A percentile compares a stretch with the other conserved stretches of the same genome.
Evolutionary conservation across 2,888 invertebrate genomes (phyloP).

Genomic region (Ophion costatus): DNA sequence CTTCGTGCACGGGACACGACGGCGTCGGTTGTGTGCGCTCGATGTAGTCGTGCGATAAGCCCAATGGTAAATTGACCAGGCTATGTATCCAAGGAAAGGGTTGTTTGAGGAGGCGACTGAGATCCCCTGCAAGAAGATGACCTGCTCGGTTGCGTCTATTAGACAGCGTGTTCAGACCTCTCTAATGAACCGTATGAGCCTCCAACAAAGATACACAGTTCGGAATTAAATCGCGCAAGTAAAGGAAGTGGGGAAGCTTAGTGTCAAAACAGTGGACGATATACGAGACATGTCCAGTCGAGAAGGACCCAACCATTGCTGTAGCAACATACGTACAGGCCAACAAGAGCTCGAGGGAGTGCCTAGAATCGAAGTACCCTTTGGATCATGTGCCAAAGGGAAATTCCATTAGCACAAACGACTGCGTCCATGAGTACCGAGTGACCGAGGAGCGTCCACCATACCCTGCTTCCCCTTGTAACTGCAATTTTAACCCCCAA

Average conservation of each 20-base stretch:
- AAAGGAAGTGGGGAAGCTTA: neutral
- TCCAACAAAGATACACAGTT: slow-evolving; percentile 28
- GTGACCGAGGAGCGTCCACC: slow-evolving; percentile 41
- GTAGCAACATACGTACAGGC: neutral
- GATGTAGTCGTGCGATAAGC: slow-evolving; percentile 56
- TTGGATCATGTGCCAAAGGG: slow-evolving; percentile 11
- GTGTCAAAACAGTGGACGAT: slow-evolving; percentile 13
- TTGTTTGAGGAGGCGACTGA: neutral
- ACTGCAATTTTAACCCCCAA: slow-evolving; percentile 45
- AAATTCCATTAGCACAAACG: slow-evolving; percentile 44
- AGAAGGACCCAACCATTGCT: neutral
- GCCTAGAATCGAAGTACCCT: neutral
- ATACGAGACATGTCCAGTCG: neutral
- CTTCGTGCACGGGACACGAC: neutral
- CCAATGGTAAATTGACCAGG: slow-evolving; percentile 54
- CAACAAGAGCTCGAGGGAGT: neutral
- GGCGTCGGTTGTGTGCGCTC: neutral
- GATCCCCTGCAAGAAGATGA: slow-evolving; percentile 49
- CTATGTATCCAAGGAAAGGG: neutral
- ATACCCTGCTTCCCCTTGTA: slow-evolving; percentile 33
- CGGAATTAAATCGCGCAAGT: slow-evolving; percentile 4
- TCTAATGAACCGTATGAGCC: slow-evolving; percentile 36
- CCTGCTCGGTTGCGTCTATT: slow-evolving; percentile 40
- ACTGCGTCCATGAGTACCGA: slow-evolving; percentile 39
- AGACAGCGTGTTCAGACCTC: slow-evolving; percentile 40